phyloP scores from a whole-genome alignment of 2,797 vertebrate species.

The Sebastes iracundus region DNA sequence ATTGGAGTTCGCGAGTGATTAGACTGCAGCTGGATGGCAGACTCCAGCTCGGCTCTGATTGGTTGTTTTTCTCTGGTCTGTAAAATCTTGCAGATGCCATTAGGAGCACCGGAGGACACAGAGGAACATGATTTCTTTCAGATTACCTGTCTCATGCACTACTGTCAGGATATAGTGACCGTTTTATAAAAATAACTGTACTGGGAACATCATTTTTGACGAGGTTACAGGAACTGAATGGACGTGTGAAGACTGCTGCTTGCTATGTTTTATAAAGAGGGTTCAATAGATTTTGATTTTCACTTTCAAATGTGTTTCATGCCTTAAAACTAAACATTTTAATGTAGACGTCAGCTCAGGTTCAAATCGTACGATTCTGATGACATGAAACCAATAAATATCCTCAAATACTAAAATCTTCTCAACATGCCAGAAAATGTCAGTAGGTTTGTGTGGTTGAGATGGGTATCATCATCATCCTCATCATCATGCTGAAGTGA shows the following conservation, averaged over 20 bases:
- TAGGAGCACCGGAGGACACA: no score
- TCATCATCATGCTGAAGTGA: neutral
- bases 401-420: neutral
- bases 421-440: neutral
- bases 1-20: no score
- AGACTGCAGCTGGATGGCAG: no score
- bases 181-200: neutral
- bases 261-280: neutral
- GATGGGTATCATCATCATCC: neutral
- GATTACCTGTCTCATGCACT: neutral
- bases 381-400: neutral
- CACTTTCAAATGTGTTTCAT: neutral
- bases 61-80: no score
- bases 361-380: neutral
- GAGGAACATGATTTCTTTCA: neutral
- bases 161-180: no score
- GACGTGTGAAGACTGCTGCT: neutral
- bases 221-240: neutral
- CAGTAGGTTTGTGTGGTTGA: neutral
- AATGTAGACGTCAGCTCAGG: neutral
- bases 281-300: neutral
- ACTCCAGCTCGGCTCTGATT: no score
- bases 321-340: neutral
- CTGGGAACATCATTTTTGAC: neutral
- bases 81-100: no score